phyloP scores from a whole-genome alignment of 2,113 vertebrate species.

The Periophthalmus modestus region DNA sequence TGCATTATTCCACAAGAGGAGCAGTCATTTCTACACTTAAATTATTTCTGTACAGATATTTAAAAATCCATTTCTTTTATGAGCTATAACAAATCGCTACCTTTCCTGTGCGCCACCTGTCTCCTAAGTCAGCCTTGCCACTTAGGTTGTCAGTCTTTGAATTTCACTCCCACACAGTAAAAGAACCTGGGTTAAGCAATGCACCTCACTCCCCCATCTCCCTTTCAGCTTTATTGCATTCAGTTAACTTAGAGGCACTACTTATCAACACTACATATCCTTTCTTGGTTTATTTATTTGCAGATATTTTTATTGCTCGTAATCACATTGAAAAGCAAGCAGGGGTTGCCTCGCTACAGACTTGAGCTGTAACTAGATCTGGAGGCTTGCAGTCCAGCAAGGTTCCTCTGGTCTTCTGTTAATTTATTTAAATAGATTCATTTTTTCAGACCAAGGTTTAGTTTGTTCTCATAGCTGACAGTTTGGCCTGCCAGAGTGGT shows the following conservation, averaged over 20 bases:
- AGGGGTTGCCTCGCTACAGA: no score
- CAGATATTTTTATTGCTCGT: no score
- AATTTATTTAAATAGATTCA: no score
- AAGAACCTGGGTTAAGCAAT: constrained; percentile 9
- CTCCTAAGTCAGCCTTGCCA: constrained; percentile 10
- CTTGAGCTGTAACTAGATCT: no score
- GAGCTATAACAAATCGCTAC: not conserved
- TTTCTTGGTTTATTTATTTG: no score
- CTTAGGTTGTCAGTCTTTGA: constrained; percentile 13
- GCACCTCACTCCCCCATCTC: not conserved
- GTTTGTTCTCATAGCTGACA: no score
- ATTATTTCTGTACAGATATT: not conserved
- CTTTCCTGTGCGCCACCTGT: constrained; percentile 6
- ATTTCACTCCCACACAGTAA: constrained; percentile 3
- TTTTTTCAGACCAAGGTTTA: no score
- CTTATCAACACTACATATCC: not conserved
- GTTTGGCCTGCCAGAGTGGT: no score
- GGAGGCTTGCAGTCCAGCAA: no score
- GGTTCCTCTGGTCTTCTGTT: no score
- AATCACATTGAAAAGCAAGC: no score
- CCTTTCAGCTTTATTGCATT: not conserved
- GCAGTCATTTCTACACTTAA: not conserved
- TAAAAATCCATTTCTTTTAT: not conserved
- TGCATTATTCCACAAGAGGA: not conserved
- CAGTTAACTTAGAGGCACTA: constrained; percentile 14